Percentiles rank a stretch among this genome's conserved stretches.
These are phyloP conservation scores for Psix sp. DNA, from an alignment of 1,140 invertebrate species.

Conservation along the genomic window DNA sequence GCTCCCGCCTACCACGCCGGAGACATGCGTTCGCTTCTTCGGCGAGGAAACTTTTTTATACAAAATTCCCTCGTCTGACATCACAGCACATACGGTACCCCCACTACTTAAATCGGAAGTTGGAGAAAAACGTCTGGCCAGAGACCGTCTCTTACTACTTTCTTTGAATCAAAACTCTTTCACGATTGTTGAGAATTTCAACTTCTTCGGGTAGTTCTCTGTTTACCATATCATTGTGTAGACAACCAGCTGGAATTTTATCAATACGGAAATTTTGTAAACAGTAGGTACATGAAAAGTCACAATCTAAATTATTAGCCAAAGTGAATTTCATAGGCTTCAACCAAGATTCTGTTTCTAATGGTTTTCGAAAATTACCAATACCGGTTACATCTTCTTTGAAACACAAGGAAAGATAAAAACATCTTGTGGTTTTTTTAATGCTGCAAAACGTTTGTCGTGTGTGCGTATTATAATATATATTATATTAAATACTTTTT, in stretches of 20 bases:
- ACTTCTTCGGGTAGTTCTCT: neutral
- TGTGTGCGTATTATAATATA: neutral
- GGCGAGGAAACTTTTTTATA: too few species aligned
- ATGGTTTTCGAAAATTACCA: conserved; percentile 2
- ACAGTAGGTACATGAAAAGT: conserved; percentile 13
- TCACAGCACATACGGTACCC: too few species aligned
- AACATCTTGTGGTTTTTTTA: conserved; percentile 25
- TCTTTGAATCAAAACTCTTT: conserved; percentile 62
- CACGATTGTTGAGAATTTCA: conserved; percentile 27
- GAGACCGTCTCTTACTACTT: too few species aligned
- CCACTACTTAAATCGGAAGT: too few species aligned
- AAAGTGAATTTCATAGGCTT: conserved; percentile 2
- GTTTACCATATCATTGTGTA: conserved; percentile 7
- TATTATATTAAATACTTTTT: neutral
- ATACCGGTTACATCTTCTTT: conserved; percentile 6
- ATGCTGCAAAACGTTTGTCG: conserved; percentile 17
- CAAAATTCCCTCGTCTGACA: too few species aligned
- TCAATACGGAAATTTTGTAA: conserved; percentile 1
- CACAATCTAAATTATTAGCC: neutral
- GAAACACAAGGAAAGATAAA: conserved; percentile 27
- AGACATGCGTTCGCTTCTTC: too few species aligned
- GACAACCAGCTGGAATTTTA: conserved; percentile 2
- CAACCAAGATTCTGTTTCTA: conserved; percentile 4
- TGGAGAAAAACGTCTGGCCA: too few species aligned
- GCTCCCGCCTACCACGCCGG: too few species aligned